phyloP scores from a whole-genome alignment of 2,797 vertebrate species.

The Peromyscus nudipes region DNA sequence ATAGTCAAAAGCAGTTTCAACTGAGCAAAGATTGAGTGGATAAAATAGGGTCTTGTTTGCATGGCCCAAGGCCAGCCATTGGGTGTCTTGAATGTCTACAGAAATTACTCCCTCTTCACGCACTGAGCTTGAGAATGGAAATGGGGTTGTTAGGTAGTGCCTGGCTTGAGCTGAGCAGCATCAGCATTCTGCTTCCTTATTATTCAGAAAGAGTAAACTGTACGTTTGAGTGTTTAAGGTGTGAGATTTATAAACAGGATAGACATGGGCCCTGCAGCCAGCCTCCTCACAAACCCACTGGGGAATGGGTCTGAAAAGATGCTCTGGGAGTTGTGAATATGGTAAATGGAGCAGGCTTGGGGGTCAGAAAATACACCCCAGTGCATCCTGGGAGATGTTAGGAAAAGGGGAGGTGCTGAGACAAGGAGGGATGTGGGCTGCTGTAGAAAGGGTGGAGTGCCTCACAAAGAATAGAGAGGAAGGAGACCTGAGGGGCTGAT shows the following conservation, averaged over 20 bases:
- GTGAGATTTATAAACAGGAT: neutral
- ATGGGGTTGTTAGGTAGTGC: neutral
- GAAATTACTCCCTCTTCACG: neutral
- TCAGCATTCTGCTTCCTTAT: neutral
- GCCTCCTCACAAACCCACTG: no score
- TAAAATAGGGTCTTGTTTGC: neutral
- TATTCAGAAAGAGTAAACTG: neutral
- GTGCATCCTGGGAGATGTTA: neutral
- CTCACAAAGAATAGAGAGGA: neutral
- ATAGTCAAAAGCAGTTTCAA: slow-evolving; percentile 18
- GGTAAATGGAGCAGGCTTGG: neutral
- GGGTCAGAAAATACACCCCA: no score
- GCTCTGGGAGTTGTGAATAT: neutral
- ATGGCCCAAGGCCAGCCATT: neutral
- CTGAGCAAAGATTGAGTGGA: neutral
- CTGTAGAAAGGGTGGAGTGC: no score
- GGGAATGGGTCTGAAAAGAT: neutral
- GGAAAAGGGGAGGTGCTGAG: neutral
- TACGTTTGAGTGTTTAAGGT: neutral
- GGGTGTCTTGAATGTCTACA: neutral
- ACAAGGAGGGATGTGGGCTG: neutral
- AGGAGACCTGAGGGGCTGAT: neutral
- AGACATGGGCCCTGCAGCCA: neutral
- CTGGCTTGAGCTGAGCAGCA: neutral
- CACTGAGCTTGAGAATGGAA: neutral